Base-by-base conservation (phyloP, 2,888 invertebrate species). In the Epirrhoe alternata region DNA sequence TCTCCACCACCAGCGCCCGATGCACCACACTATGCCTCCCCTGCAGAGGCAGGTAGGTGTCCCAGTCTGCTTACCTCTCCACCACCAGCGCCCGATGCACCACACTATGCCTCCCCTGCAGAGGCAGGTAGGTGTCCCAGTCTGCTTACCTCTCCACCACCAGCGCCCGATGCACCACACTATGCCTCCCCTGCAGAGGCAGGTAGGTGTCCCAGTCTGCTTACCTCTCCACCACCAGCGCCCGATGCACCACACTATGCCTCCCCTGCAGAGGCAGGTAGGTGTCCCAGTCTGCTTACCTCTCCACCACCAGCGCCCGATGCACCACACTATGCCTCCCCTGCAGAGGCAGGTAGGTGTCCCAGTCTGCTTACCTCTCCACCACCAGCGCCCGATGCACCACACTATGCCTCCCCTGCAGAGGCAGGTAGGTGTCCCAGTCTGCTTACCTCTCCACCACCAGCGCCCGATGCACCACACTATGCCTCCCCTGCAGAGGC, bases 131-230 rank as follows among this genome's bases (percentile, higher is more conserved):
- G 2, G 95, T 94, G 83, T 99, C 99, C 96, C 97, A 97, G 82
- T 97, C n/a, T n/a, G n/a, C n/a, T n/a, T n/a, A n/a, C n/a, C n/a
- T n/a, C 80, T 97, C 95, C 70, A 98, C 93, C 0, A 97, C 96
- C 53, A 99, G 82, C 6, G 97, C 96, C 68, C 98, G 93, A 70
- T 98, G 98, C 54, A 96, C 90, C 58, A 98, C 94, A 75, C 97
- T 98, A 76, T 96, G 86, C 0, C 90, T 86, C 0, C 98, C 98
- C 76, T 96, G 96, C 31, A 99, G 89, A 0, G 98, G 98, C 55
- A 99, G 92, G 87, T 96, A 98, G 2, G 95, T 94, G 83, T 99
- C 99, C 96, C 97, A 97, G 82, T 97, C n/a, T n/a, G n/a, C n/a
- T n/a, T n/a, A n/a, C n/a, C n/a, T n/a, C 80, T 97, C 95, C 70